Base-by-base conservation (phyloP, 2,888 invertebrate species). In the Sylvicola fuscatus region DNA sequence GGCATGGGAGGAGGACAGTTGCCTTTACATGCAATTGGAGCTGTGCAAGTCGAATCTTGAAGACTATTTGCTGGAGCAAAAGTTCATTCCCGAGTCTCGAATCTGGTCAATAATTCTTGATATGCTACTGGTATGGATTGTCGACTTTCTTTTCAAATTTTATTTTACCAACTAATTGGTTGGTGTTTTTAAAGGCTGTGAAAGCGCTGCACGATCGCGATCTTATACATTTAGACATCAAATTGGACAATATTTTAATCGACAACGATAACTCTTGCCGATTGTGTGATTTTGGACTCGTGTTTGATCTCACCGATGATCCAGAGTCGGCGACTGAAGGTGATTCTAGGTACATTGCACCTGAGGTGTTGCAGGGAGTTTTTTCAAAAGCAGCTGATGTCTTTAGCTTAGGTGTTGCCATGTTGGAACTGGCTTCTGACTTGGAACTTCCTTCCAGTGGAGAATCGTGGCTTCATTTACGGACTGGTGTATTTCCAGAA, bases 171-270 rank as follows among this genome's bases (percentile, higher is more conserved):
- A 6, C 29, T 37, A 13, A 34, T 12, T 32, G 26, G 27, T 28
- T 27, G 17, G 43, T 45, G 45, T 37, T 49, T 56, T 27, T 50
- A 65, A n/a, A n/a, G 60, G 78, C 72, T 13, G 51, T 80, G 3
- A 65, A 72, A 45, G 72, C 72, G 47, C 55, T 82, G 14, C 81
- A 81, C 49, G 65, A 66, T 40, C 62, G 67, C 35, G 64, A 71
- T 48, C 58, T 78, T 27, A 62, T 80, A 27, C 81, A 81, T 50
- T 61, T 80, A 53, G 81, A 81, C 55, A 72, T 82, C 27, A 81
- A 82, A 52, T 70, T 79, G 32, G 79, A 75, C 35, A 81, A 82
- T 52, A 75, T 82, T 34, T 66, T 81, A 46, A 64, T 81, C 38
- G 65, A 69, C 5, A 60, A 63, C 39, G 65, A 71, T 46, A 66